Conservation (phyloP, 2,797 vertebrate species). For the Cuculus canorus region DNA sequence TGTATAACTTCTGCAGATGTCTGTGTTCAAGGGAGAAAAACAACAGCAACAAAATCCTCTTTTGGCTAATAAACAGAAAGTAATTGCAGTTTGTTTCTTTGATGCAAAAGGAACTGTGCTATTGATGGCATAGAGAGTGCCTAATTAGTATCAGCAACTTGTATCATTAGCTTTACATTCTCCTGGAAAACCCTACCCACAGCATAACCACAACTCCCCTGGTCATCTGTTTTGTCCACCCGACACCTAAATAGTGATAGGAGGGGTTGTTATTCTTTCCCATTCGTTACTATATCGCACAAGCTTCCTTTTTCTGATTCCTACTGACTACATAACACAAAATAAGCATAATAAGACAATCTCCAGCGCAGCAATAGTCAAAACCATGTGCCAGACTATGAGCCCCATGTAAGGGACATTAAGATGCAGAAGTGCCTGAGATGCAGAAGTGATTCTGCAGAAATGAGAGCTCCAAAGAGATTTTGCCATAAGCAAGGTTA, state of each 20-base stretch:
- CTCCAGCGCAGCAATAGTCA: background rate
- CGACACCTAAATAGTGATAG: background rate
- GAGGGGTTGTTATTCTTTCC: background rate
- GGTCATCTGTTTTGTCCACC: background rate
- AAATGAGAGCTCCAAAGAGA: background rate
- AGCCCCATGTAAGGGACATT: background rate
- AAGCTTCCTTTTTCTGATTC: background rate
- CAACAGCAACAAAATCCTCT: slow-evolving; percentile 4
- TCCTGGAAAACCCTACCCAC: background rate
- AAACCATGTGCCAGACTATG: background rate
- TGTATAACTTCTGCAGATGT: slow-evolving; percentile 51
- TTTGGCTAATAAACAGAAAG: slow-evolving; percentile 23
- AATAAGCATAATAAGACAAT: background rate
- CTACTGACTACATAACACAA: background rate
- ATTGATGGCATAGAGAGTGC: background rate
- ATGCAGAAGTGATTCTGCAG: background rate
- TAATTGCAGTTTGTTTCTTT: background rate
- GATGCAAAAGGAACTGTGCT: background rate
- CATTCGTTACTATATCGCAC: background rate
- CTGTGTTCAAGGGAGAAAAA: slow-evolving; percentile 2
- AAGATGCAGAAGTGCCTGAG: too few species aligned
- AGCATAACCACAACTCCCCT: background rate
- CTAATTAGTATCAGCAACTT: background rate
- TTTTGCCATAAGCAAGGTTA: slow-evolving; percentile 37
- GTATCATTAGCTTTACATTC: background rate